phyloP scores from a whole-genome alignment of 2,888 invertebrate genomes.

The Ennomos fuscantarius region DNA sequence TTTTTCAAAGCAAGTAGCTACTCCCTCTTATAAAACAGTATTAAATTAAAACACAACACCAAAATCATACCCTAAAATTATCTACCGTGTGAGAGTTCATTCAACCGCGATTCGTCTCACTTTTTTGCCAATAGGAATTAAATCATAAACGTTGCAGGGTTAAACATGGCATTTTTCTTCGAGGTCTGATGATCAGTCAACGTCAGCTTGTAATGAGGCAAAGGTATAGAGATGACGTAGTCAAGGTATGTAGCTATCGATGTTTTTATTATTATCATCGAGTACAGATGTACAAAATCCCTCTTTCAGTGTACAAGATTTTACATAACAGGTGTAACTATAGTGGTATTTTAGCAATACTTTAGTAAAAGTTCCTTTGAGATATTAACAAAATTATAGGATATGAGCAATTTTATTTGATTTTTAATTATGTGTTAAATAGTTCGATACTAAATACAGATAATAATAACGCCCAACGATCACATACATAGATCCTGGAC shows the following conservation, averaged over 20 bases:
- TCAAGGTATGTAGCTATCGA: slow-evolving; percentile 32
- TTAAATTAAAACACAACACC: slow-evolving; percentile 54
- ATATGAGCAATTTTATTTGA: too few relatives aligned
- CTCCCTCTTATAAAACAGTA: slow-evolving; percentile 41
- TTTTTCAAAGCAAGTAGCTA: slow-evolving; percentile 36
- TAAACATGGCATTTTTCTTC: slow-evolving; percentile 72
- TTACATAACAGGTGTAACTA: too few relatives aligned
- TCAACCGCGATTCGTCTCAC: slow-evolving; percentile 46
- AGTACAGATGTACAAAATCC: too few relatives aligned
- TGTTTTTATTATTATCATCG: background rate
- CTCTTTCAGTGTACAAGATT: too few relatives aligned
- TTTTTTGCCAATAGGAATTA: slow-evolving; percentile 68
- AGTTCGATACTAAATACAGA: too few relatives aligned
- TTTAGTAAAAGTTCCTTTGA: too few relatives aligned
- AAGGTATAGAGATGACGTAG: slow-evolving; percentile 52
- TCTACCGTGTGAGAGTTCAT: slow-evolving; percentile 37
- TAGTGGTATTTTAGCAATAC: too few relatives aligned
- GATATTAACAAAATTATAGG: too few relatives aligned
- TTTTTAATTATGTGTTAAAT: too few relatives aligned
- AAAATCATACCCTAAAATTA: slow-evolving; percentile 41
- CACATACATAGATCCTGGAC: too few relatives aligned
- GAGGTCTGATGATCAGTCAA: slow-evolving; percentile 72
- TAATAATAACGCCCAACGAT: too few relatives aligned
- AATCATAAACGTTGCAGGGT: slow-evolving; percentile 68
- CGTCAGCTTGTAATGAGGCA: slow-evolving; percentile 76